Conservation (phyloP, 2,113 vertebrate species). For the Girardinichthys multiradiatus region DNA sequence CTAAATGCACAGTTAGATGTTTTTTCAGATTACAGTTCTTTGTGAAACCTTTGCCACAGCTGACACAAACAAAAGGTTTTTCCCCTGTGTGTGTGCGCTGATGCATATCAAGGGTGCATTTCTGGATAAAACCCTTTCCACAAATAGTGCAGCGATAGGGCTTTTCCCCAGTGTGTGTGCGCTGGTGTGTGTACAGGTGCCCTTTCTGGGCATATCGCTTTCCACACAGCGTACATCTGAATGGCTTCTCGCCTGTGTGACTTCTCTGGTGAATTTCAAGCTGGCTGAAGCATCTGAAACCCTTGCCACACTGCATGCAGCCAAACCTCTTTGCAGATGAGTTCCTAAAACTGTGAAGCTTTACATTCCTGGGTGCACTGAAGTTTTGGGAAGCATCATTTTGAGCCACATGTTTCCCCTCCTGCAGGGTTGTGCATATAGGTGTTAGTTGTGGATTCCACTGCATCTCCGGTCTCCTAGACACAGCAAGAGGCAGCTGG, state of each 20-base stretch:
- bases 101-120: slow-evolving; percentile 83
- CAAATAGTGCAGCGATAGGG: slow-evolving; percentile 79
- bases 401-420: slow-evolving; percentile 39
- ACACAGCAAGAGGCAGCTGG: slow-evolving; percentile 25
- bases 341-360: slow-evolving; percentile 60
- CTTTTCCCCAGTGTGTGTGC: slow-evolving; percentile 82
- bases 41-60: slow-evolving; percentile 81
- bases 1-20: slow-evolving; percentile 74
- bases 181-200: slow-evolving; percentile 82
- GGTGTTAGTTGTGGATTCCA: slow-evolving; percentile 53
- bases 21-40: slow-evolving; percentile 83
- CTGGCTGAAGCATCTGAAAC: slow-evolving; percentile 81
- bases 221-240: slow-evolving; percentile 77
- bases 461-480: slow-evolving; percentile 27
- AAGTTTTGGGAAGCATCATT: slow-evolving; percentile 44
- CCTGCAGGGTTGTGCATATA: slow-evolving; percentile 25
- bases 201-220: slow-evolving; percentile 81
- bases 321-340: slow-evolving; percentile 70
- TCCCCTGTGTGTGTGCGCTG: slow-evolving; percentile 82
- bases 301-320: slow-evolving; percentile 78
- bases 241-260: slow-evolving; percentile 82
- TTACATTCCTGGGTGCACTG: slow-evolving; percentile 51
- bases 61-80: slow-evolving; percentile 77
- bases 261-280: slow-evolving; percentile 82
- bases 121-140: slow-evolving; percentile 83